Conservation (phyloP, 2,113 vertebrate species). For the Notothenia coriiceps region DNA sequence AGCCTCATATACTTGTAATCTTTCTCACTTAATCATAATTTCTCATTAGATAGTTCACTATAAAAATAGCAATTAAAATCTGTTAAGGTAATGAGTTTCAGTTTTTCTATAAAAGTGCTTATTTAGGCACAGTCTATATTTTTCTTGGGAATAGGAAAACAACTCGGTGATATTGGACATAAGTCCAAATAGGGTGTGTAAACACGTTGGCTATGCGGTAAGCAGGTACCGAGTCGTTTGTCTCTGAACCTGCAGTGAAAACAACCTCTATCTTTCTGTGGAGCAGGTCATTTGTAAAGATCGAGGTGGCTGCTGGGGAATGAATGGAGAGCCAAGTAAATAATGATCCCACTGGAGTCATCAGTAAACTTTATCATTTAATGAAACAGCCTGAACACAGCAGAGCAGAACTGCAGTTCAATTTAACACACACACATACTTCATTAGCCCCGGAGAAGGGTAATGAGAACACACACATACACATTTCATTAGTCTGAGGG, state of each 20-base stretch:
- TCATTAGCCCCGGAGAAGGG: constrained; percentile 77
- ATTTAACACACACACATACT: constrained; percentile 72
- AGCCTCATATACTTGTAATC: neutral
- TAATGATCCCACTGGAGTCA: constrained; percentile 80
- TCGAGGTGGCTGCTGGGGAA: constrained; percentile 61
- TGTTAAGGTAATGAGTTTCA: neutral
- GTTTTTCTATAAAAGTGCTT: neutral
- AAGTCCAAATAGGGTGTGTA: constrained; percentile 24
- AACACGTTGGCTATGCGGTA: constrained; percentile 44
- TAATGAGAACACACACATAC: constrained; percentile 69
- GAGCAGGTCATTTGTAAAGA: constrained; percentile 79
- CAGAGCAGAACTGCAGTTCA: constrained; percentile 75
- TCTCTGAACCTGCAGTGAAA: constrained; percentile 64
- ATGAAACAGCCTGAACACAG: constrained; percentile 79
- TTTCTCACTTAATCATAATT: neutral
- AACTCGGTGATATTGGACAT: constrained; percentile 25
- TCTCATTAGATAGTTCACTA: neutral
- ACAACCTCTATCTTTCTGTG: constrained; percentile 66
- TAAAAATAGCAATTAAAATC: neutral
- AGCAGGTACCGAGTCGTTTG: constrained; percentile 58
- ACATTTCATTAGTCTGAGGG: constrained; percentile 73
- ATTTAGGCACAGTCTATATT: neutral
- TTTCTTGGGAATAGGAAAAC: constrained; percentile 6
- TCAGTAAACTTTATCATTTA: constrained; percentile 84
- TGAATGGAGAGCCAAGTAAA: constrained; percentile 75